Evolutionary conservation across 2,113 vertebrate species (phyloP).

Genomic region (Mustelus asterias): DNA sequence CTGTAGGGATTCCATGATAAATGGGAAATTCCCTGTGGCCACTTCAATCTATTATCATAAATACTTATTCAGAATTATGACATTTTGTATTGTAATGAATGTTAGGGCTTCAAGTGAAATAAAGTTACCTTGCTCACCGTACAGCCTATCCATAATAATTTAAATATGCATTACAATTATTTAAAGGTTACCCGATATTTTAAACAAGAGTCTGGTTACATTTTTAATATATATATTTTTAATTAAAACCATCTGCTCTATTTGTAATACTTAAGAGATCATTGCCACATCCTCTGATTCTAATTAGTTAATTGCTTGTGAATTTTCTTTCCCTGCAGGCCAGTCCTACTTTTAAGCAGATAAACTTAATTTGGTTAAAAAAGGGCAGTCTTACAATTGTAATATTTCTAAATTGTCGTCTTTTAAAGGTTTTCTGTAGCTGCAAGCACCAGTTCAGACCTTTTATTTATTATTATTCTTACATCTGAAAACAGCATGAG

Average conservation of each 20-base stretch:
- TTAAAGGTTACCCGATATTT: not conserved
- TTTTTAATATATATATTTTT: not conserved
- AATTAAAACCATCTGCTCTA: not conserved
- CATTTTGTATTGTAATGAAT: not conserved
- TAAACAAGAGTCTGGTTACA: not conserved
- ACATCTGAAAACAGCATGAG: not conserved
- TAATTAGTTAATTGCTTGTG: conserved; percentile 17
- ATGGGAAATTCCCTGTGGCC: not conserved
- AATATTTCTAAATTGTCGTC: not conserved
- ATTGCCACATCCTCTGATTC: not conserved
- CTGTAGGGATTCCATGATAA: too few relatives aligned
- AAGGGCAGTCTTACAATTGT: not conserved
- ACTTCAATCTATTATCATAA: not conserved
- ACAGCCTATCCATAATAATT: not conserved
- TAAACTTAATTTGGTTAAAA: conserved; percentile 9
- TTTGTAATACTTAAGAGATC: not conserved
- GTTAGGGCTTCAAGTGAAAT: not conserved
- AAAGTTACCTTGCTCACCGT: not conserved
- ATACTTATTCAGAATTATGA: conserved; percentile 26
- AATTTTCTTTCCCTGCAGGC: conserved; percentile 2
- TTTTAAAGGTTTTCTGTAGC: not conserved
- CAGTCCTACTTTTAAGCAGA: not conserved
- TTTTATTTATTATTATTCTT: not conserved
- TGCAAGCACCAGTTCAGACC: not conserved
- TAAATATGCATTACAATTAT: not conserved